phyloP scores from a whole-genome alignment of 2,797 vertebrate species.

The Gambelia wislizenii region DNA sequence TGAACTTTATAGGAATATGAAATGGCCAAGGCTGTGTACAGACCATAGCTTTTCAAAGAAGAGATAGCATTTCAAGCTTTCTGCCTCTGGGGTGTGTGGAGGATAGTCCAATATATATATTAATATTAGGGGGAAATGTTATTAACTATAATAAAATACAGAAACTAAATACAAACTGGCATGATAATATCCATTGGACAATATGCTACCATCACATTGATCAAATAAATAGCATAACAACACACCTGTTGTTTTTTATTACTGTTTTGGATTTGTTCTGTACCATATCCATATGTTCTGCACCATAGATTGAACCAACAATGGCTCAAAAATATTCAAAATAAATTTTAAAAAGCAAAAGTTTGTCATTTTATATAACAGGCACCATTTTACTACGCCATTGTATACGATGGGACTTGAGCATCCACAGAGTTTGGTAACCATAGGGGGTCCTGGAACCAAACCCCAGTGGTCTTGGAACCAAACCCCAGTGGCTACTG shows the following conservation, averaged over 20 bases:
- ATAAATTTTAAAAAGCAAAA: no score
- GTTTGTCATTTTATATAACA: no score
- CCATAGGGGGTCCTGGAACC: no score
- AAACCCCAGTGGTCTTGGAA: no score
- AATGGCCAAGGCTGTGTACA: slow-evolving; percentile 14
- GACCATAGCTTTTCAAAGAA: neutral
- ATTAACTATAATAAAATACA: neutral
- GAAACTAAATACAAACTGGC: slow-evolving; percentile 1
- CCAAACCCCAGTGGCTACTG: no score
- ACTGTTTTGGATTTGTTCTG: neutral
- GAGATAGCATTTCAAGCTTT: neutral
- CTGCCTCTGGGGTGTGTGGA: neutral
- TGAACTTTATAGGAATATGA: slow-evolving; percentile 28
- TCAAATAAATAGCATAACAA: neutral
- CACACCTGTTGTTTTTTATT: neutral
- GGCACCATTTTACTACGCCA: no score
- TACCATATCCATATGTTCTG: no score
- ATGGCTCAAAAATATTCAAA: no score
- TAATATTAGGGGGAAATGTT: neutral
- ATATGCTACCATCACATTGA: neutral
- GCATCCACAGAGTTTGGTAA: no score
- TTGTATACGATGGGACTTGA: no score
- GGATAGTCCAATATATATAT: no score
- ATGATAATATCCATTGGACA: neutral
- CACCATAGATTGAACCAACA: no score